Evolutionary conservation across 2,113 vertebrate species (phyloP).

Genomic region (Rhinolophus sinicus): DNA sequence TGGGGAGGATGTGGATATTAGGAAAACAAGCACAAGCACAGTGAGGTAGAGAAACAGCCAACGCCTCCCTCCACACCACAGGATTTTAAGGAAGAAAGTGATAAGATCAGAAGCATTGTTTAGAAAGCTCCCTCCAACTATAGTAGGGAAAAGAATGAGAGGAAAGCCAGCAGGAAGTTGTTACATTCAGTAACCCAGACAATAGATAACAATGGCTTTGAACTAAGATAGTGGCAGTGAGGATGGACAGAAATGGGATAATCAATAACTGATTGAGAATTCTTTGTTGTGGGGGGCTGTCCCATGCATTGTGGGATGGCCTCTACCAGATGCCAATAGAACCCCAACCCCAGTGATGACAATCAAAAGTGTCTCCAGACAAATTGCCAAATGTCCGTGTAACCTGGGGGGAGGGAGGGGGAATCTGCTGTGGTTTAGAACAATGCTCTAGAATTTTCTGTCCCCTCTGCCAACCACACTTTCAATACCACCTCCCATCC

Average conservation of each 20-base stretch:
- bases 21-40: not conserved
- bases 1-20: not conserved
- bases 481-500: not conserved
- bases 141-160: not conserved
- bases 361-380: not conserved
- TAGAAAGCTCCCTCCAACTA: slow-evolving; percentile 6
- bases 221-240: not conserved
- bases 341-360: not conserved
- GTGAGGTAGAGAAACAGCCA: not conserved
- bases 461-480: not conserved
- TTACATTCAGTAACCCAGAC: not conserved
- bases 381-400: not conserved
- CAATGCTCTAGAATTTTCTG: slow-evolving; percentile 11
- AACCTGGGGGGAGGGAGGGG: not conserved
- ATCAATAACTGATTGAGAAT: not conserved
- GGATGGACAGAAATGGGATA: not conserved
- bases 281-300: not conserved
- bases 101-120: not conserved
- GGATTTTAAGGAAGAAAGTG: not conserved
- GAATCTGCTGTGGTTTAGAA: slow-evolving; percentile 2
- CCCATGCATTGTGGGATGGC: not conserved
- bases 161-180: not conserved
- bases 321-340: not conserved
- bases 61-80: not conserved
- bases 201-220: not conserved